Percentiles rank a stretch among this genome's conserved stretches.
These are phyloP conservation scores for Acanthosepion pharaonis DNA, from an alignment of 2,888 invertebrate species.

Conservation along the genomic window DNA sequence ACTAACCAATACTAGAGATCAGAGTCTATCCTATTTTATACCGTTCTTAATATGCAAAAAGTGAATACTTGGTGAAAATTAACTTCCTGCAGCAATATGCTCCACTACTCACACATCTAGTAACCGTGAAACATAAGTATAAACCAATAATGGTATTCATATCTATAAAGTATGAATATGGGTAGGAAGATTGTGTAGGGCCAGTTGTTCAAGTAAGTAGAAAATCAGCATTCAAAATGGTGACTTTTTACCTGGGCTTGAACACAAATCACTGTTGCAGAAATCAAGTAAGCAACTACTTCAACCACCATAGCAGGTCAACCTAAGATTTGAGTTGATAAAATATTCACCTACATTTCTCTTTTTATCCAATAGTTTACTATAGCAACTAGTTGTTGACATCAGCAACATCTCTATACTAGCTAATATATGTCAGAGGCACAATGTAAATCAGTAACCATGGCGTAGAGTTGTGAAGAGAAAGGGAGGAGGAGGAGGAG, in stretches of 20 bases:
- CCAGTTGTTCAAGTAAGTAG: not conserved
- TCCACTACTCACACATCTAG: too few relatives aligned
- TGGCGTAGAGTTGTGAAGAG: not conserved
- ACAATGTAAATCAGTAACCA: not conserved
- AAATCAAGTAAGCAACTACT: not conserved
- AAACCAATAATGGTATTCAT: too few relatives aligned
- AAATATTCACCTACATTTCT: not conserved
- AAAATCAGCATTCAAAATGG: not conserved
- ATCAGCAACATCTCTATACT: not conserved
- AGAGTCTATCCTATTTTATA: too few relatives aligned
- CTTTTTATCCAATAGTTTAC: not conserved
- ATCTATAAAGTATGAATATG: too few relatives aligned
- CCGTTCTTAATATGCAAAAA: too few relatives aligned
- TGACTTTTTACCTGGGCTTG: not conserved
- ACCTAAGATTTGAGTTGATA: not conserved
- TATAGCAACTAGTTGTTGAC: not conserved
- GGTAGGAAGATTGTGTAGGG: not conserved
- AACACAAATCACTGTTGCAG: not conserved
- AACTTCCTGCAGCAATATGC: too few relatives aligned
- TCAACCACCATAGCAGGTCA: not conserved
- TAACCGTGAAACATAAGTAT: too few relatives aligned
- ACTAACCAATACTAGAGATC: too few relatives aligned
- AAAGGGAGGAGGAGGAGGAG: too few relatives aligned
- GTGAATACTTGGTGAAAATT: too few relatives aligned
- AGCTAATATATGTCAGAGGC: not conserved